phyloP scores from a whole-genome alignment of 1,140 invertebrate species.

The Helicorthomorpha holstii region DNA sequence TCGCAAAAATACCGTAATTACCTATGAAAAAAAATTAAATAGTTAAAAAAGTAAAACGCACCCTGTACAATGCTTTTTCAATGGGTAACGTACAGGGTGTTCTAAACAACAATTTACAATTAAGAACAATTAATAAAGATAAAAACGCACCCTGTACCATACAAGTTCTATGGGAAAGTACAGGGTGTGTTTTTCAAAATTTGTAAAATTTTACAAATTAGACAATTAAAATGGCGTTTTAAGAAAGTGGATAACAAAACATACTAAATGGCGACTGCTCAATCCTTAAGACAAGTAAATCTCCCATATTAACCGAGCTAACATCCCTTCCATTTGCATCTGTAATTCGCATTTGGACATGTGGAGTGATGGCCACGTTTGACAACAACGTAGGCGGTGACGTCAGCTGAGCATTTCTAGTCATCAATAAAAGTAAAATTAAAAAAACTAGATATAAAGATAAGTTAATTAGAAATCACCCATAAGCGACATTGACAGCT shows the following conservation, averaged over 20 bases:
- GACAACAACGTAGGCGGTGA: constrained; percentile 22
- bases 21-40: constrained; percentile 5
- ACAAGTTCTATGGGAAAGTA: too few species aligned
- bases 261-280: constrained; percentile 27
- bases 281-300: constrained; percentile 29
- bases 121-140: too few species aligned
- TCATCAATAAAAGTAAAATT: neutral
- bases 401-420: neutral
- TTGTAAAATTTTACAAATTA: too few species aligned
- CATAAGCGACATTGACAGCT: neutral
- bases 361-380: constrained; percentile 33
- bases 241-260: neutral
- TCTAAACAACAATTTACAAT: too few species aligned
- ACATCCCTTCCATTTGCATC: constrained; percentile 28
- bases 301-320: constrained; percentile 30
- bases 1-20: constrained; percentile 33
- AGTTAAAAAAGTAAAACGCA: too few species aligned
- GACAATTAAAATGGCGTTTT: too few species aligned
- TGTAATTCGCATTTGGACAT: constrained; percentile 31
- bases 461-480: neutral
- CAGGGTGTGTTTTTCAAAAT: too few species aligned
- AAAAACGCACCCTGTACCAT: too few species aligned
- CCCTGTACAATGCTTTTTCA: too few species aligned
- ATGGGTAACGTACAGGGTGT: too few species aligned
- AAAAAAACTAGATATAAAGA: neutral